Percentiles rank a stretch among this genome's conserved stretches.
Evolutionary conservation across 2,797 vertebrate species (phyloP).

Genomic region (Anguilla megastoma): DNA sequence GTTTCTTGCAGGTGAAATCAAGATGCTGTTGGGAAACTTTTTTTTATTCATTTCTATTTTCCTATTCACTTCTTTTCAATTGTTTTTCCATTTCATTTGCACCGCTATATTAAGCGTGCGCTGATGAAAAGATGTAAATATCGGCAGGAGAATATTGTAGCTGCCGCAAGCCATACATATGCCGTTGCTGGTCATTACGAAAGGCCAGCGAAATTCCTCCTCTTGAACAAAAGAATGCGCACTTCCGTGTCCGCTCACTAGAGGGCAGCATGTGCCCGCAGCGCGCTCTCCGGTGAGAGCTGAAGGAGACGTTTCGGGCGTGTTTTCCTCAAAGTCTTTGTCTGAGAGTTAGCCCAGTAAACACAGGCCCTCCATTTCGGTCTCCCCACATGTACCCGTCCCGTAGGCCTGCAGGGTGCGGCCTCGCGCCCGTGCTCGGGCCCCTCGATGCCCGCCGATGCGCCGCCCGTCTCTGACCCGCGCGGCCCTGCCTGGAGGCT

Average conservation of each 20-base stretch:
- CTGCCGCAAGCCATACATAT: background rate
- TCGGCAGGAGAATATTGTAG: background rate
- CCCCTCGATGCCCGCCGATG: too few species aligned
- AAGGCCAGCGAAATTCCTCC: slow-evolving; percentile 36
- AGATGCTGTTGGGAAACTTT: background rate
- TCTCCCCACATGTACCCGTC: background rate
- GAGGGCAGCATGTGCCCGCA: slow-evolving; percentile 74
- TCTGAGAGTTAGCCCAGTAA: slow-evolving; percentile 70
- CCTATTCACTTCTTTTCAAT: background rate
- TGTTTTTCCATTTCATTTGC: background rate
- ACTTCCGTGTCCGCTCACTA: slow-evolving; percentile 53
- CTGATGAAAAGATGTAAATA: background rate
- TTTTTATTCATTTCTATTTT: background rate
- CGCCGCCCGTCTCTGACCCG: too few species aligned
- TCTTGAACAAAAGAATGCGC: slow-evolving; percentile 28
- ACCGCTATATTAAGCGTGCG: background rate
- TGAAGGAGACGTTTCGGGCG: slow-evolving; percentile 52
- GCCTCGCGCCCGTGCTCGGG: background rate
- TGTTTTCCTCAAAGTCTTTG: slow-evolving; percentile 65
- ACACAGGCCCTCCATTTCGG: slow-evolving; percentile 50
- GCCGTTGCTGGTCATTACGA: background rate
- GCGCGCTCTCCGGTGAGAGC: slow-evolving; percentile 36
- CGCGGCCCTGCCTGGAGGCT: background rate
- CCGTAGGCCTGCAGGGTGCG: background rate
- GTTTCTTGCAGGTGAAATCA: background rate